Percentiles rank a stretch among this genome's conserved stretches.
These are phyloP conservation scores for Tyria jacobaeae DNA, from an alignment of 2,888 invertebrate genomes.

Conservation along the genomic window DNA sequence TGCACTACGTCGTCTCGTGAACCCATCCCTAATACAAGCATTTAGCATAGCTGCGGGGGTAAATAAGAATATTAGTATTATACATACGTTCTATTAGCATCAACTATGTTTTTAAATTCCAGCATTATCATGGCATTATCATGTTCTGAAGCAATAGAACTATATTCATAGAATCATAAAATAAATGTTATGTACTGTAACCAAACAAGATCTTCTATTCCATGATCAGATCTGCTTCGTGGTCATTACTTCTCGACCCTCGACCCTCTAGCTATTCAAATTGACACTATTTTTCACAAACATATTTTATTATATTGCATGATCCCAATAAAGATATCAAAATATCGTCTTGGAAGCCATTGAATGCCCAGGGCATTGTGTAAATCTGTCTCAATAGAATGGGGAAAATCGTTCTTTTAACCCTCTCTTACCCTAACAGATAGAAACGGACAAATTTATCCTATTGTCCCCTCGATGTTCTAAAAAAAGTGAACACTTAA, in stretches of 20 bases:
- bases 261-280: constrained; percentile 49
- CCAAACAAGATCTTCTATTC: constrained; percentile 18
- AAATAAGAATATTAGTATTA: too few relatives aligned
- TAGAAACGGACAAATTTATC: constrained; percentile 59
- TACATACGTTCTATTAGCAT: too few relatives aligned
- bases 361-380: constrained; percentile 65
- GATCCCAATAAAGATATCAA: constrained; percentile 70
- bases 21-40: too few relatives aligned
- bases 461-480: constrained; percentile 61
- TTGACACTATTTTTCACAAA: constrained; percentile 52
- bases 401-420: constrained; percentile 70
- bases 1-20: too few relatives aligned
- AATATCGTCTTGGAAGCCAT: constrained; percentile 63
- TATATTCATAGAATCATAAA: not conserved
- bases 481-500: constrained; percentile 43
- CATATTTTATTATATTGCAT: constrained; percentile 62
- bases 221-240: constrained; percentile 31
- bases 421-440: constrained; percentile 61
- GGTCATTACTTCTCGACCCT: constrained; percentile 41
- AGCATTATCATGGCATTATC: not conserved
- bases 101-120: too few relatives aligned
- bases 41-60: too few relatives aligned
- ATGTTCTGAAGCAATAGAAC: too few relatives aligned
- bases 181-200: constrained; percentile 8
- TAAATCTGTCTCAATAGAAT: constrained; percentile 72